Base-by-base conservation (phyloP, 1,140 invertebrate species). In the Galendromus occidentalis region DNA sequence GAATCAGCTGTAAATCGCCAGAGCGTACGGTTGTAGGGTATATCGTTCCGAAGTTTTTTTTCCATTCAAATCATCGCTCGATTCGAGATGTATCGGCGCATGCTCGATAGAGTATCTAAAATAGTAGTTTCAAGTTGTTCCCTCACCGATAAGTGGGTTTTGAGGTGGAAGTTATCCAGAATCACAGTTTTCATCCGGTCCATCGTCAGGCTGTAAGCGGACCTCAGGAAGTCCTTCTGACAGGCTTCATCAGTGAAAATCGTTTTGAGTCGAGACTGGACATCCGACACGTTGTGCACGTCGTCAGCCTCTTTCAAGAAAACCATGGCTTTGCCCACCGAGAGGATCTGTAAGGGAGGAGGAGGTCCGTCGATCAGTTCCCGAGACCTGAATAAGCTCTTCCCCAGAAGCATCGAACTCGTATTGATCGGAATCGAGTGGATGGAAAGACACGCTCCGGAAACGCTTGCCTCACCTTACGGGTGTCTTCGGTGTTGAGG, bases 241-340 rank as follows among this genome's bases (percentile, higher is more conserved):
- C 33, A 25, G 2, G 17, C 51, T 25, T 59, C 51, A 22, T 29
- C 51, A 22, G 25, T 33, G 25, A 59, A 14, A 9, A 59, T 25
- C 14, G 25, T 14, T 25, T 25, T 33, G 1, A 59, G 51, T 25
- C 25, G 51, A 14, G 25, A 33, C 22, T 59, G 51, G 6, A 59
- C 33, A 29, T 59, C 51, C 25, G 51, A 25, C 51, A 59, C 51
- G 17, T 33, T 25, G 9, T 59, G 51, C 25, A 59, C 51, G 51
- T 59, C 51, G 51, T 59, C 51, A 25, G 51, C 51, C 51, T 59
- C 51, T 22, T 59, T 59, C 22, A 59, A 59, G 33, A 59, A 59
- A 4, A 59, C 51, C 51, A 59, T 59, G n/a, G 51, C 51, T 33
- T 59, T 59, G 14, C 51, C 51, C 12, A 59, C 51, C 14, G 51